Base-by-base conservation (phyloP, 2,888 invertebrate genomes). In the Brenthis hecate region DNA sequence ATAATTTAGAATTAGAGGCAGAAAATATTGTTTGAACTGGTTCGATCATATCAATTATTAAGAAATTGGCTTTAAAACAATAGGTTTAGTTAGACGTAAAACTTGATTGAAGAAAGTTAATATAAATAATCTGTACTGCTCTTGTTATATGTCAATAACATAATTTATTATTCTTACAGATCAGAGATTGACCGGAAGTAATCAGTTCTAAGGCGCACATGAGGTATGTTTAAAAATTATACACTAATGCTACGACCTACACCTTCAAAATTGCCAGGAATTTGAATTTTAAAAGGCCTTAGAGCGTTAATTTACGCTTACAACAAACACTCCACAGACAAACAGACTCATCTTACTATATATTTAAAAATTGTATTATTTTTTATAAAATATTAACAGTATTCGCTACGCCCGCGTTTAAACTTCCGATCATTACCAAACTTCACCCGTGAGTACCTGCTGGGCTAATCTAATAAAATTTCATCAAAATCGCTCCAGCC, bases 1-100 rank as follows among this genome's bases (percentile, higher is more conserved):
- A 79, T 76, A 79, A 81, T 82, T 81, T 81, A 73, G 78, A 78
- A 80, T 72, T 72, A 70, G 65, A 70, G n/a, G 60, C 64, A 68
- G 69, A 65, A 72, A 66, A 67, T 69, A 69, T 67, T 69, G 68
- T 60, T 58, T 63, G 55, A 71, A 68, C 68, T 63, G 60, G 66
- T 66, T 28, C 63, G 66, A 71, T 69, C 11, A 54, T 55, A 71
- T 69, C 62, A 56, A 47, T 28, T 32, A 62, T n/a, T 56, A 14
- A 62, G 62, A 28, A 48, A 68, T 32, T 66, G 56, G 13, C n/a
- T 47, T 56, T 55, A 48, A 13, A 58, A 66, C 66, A 57, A 63
- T 58, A 62, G 16, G 8, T 58, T 65, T 53, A 13, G 64, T 65
- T 68, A 53, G n/a, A n/a, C 5, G n/a, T 14, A 16, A n/a, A 51